phyloP scores from a whole-genome alignment of 2,888 invertebrate genomes.

The Eurois occulta region DNA sequence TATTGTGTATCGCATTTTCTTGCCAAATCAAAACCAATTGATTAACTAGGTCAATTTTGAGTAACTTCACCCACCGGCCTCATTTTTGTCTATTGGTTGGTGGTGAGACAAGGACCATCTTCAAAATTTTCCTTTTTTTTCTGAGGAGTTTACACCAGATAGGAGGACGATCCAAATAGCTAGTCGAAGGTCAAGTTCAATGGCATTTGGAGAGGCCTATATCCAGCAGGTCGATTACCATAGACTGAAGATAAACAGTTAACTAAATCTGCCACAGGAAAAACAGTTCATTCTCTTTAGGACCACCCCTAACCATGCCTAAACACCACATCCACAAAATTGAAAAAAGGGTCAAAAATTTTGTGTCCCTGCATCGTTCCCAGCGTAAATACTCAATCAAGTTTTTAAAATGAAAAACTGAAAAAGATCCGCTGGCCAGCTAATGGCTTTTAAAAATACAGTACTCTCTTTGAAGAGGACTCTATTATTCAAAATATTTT shows the following conservation, averaged over 20 bases:
- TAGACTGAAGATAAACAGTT: neutral
- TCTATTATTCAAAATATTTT: slow-evolving; percentile 81
- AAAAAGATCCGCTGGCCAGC: slow-evolving; percentile 65
- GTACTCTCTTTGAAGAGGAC: slow-evolving; percentile 71
- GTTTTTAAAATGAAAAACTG: slow-evolving; percentile 68
- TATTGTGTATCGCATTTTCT: neutral
- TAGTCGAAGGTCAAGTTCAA: neutral
- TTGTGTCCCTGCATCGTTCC: slow-evolving; percentile 12
- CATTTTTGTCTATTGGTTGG: neutral
- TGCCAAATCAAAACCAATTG: neutral
- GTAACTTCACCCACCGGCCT: neutral
- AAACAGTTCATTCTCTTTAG: neutral
- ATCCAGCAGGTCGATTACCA: neutral
- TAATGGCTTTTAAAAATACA: slow-evolving; percentile 82
- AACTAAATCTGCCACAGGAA: neutral
- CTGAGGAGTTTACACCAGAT: neutral
- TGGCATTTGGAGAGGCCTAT: neutral
- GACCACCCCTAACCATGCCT: neutral
- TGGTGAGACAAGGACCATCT: neutral
- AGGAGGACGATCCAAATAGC: neutral
- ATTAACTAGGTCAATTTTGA: neutral
- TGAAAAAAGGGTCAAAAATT: neutral
- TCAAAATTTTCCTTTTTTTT: neutral
- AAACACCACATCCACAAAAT: slow-evolving; percentile 13
- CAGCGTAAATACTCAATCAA: slow-evolving; percentile 70